These are phyloP conservation scores for Pecten maximus DNA, from an alignment of 2,888 invertebrate species.

Conservation along the genomic window DNA sequence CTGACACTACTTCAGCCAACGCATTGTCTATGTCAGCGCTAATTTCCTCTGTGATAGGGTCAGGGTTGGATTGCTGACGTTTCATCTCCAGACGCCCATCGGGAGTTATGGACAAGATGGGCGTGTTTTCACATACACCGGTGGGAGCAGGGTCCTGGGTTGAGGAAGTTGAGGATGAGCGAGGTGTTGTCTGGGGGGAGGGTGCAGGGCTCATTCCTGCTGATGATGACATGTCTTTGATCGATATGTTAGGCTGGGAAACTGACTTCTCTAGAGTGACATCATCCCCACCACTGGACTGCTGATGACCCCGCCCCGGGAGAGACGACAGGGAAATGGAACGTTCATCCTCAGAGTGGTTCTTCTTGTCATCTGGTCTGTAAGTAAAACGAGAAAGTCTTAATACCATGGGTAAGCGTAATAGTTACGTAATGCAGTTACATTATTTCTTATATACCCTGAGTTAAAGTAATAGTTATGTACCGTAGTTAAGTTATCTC, in stretches of 20 bases:
- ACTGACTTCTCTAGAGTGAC: conserved; percentile 66
- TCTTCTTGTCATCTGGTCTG: conserved; percentile 72
- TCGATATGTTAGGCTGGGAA: conserved; percentile 71
- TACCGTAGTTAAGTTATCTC: too few relatives aligned
- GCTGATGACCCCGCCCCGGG: conserved; percentile 56
- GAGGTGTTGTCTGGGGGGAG: conserved; percentile 51
- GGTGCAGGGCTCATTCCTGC: conserved; percentile 15
- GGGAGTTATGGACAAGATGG: not conserved
- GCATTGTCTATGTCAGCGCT: conserved; percentile 80
- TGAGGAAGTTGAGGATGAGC: conserved; percentile 50
- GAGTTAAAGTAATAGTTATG: too few relatives aligned
- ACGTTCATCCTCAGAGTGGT: conserved; percentile 70
- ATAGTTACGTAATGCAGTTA: too few relatives aligned
- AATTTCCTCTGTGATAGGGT: conserved; percentile 66
- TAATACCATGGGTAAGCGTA: not conserved
- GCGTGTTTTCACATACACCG: conserved; percentile 37
- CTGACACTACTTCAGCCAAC: conserved; percentile 82
- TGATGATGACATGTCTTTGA: conserved; percentile 36
- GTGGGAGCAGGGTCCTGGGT: conserved; percentile 40
- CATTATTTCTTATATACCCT: too few relatives aligned
- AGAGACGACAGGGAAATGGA: conserved; percentile 76
- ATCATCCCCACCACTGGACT: conserved; percentile 35
- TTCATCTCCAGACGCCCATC: not conserved
- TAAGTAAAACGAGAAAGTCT: conserved; percentile 44
- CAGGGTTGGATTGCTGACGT: conserved; percentile 39